These are phyloP conservation scores for Sturnira hondurensis DNA, from an alignment of 2,113 vertebrate genomes.

Conservation along the genomic window DNA sequence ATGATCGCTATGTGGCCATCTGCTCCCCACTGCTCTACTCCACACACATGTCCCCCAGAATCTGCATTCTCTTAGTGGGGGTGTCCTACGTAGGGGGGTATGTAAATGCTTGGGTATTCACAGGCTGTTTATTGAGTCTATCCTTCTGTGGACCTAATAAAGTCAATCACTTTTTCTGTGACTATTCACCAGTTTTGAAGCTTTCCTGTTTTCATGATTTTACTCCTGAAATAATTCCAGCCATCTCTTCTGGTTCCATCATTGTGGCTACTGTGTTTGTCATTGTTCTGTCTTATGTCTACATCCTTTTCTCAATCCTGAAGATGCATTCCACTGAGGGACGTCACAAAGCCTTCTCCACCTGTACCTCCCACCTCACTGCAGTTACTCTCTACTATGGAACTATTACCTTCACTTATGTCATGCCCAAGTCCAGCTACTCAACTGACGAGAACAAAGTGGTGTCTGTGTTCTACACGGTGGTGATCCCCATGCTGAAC, in stretches of 20 bases:
- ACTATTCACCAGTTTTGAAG: conserved; percentile 76
- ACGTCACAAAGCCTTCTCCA: conserved; percentile 59
- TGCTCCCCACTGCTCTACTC: conserved; percentile 54
- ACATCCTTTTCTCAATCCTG: conserved; percentile 44
- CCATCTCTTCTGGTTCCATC: conserved; percentile 55
- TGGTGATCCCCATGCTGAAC: conserved; percentile 66
- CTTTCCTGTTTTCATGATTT: conserved; percentile 68
- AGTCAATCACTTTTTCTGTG: conserved; percentile 79
- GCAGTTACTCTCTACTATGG: conserved; percentile 61
- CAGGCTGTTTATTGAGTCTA: conserved; percentile 46
- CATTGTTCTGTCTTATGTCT: conserved; percentile 51
- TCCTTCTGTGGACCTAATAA: conserved; percentile 63
- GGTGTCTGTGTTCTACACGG: conserved; percentile 57
- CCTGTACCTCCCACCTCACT: conserved; percentile 60
- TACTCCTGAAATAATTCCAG: conserved; percentile 44
- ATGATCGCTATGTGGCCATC: conserved; percentile 56
- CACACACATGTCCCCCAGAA: conserved; percentile 12
- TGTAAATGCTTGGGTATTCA: conserved; percentile 60
- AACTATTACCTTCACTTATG: conserved; percentile 61
- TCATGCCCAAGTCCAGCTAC: conserved; percentile 67
- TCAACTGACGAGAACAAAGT: conserved; percentile 63
- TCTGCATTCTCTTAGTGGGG: conserved; percentile 25
- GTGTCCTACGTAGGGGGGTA: conserved; percentile 52
- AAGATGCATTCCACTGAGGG: conserved; percentile 35
- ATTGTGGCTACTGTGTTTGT: conserved; percentile 46